phyloP scores from a whole-genome alignment of 2,797 vertebrate genomes.

The Cirrhinus mrigala region DNA sequence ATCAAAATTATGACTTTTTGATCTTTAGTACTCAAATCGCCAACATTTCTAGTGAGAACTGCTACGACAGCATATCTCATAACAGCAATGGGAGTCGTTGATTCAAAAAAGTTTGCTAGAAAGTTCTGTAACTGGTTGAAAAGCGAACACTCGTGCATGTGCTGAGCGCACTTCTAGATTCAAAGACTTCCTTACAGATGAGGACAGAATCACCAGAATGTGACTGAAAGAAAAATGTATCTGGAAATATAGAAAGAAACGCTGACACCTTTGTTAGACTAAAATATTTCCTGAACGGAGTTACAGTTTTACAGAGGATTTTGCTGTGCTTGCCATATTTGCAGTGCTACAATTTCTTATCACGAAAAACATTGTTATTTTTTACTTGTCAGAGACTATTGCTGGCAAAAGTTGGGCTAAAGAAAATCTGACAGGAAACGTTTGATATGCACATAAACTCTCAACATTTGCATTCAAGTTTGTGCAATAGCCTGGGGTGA shows the following conservation, averaged over 20 bases:
- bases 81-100: neutral
- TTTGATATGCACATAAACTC: constrained; percentile 7
- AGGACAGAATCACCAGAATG: neutral
- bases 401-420: neutral
- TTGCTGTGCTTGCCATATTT: neutral
- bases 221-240: neutral
- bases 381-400: neutral
- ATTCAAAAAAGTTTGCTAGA: neutral
- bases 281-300: neutral
- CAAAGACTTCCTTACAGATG: neutral
- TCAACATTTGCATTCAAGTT: constrained; percentile 6
- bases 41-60: neutral
- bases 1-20: neutral
- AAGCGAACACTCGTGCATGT: neutral
- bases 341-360: neutral
- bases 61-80: neutral
- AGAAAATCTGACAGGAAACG: neutral
- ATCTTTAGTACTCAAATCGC: neutral
- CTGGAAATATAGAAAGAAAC: constrained; percentile 13
- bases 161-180: neutral
- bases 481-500: neutral
- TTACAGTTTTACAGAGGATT: neutral
- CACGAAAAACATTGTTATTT: neutral
- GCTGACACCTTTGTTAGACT: neutral
- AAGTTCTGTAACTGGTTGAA: neutral